Percentiles rank a stretch among this genome's conserved stretches.
These are phyloP conservation scores for Drosophila bocki DNA, from an alignment of 1,140 invertebrate genomes.

Conservation along the genomic window DNA sequence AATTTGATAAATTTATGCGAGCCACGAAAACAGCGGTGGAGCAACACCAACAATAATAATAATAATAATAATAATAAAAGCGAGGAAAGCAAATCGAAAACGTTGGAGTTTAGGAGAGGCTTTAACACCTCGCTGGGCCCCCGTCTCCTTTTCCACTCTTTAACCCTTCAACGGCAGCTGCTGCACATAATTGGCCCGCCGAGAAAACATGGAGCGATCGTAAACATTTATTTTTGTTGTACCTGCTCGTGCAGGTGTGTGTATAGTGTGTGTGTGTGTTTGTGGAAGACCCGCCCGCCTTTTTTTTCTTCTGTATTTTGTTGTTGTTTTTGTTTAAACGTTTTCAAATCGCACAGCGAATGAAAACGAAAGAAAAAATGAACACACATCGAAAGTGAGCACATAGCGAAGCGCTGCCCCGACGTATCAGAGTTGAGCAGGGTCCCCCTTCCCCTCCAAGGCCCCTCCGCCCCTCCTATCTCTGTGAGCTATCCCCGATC, in stretches of 20 bases:
- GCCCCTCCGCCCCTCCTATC: not conserved
- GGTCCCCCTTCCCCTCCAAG: conserved; percentile 10
- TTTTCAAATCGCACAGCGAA: conserved; percentile 82
- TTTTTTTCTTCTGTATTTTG: conserved; percentile 46
- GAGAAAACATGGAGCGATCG: conserved; percentile 52
- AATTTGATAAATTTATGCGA: conserved; percentile 64
- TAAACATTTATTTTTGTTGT: conserved; percentile 68
- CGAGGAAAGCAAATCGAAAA: conserved; percentile 26
- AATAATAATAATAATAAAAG: conserved; percentile 36
- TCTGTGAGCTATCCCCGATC: not conserved
- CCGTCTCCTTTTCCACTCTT: conserved; percentile 5
- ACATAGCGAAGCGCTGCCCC: conserved; percentile 63
- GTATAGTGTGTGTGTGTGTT: conserved; percentile 40
- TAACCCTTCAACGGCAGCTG: conserved; percentile 68
- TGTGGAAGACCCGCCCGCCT: conserved; percentile 79
- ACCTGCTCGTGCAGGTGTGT: conserved; percentile 50
- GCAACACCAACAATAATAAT: conserved; percentile 13
- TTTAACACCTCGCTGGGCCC: conserved; percentile 49
- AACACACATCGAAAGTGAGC: conserved; percentile 82
- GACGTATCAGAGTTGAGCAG: conserved; percentile 69
- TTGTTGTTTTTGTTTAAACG: conserved; percentile 73
- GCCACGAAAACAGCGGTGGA: conserved; percentile 15
- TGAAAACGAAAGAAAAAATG: conserved; percentile 84
- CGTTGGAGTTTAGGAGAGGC: conserved; percentile 55
- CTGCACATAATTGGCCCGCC: conserved; percentile 78